A percentile compares a stretch with the other conserved stretches of the same genome.
Conservation (phyloP, 1,140 invertebrate species). For the Amyelois transitella region DNA sequence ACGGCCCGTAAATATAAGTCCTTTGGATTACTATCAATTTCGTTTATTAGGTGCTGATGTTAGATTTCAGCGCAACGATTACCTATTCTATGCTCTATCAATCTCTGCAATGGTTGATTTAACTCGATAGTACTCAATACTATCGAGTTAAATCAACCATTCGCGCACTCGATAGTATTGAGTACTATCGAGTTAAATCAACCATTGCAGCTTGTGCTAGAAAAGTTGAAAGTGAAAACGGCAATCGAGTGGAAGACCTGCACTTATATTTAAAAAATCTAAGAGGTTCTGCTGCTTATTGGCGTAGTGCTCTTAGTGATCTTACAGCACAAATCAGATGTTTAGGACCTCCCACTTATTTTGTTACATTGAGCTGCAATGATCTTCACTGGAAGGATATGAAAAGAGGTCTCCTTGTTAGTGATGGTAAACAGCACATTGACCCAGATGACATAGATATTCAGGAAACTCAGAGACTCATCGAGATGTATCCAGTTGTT, state of each 20-base stretch:
- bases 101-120: conserved; percentile 35
- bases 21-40: conserved; percentile 42
- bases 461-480: conserved; percentile 33
- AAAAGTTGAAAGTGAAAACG: conserved; percentile 34
- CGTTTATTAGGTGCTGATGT: conserved; percentile 36
- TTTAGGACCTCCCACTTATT: conserved; percentile 33
- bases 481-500: conserved; percentile 40
- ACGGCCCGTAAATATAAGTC: conserved; percentile 28
- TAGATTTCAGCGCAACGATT: conserved; percentile 45
- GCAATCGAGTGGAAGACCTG: conserved; percentile 32
- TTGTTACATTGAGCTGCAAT: conserved; percentile 50
- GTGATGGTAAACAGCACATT: conserved; percentile 31
- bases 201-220: conserved; percentile 34
- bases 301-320: conserved; percentile 27
- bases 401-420: conserved; percentile 36
- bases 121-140: conserved; percentile 43
- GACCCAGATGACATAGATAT: conserved; percentile 30
- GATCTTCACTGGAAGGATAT: conserved; percentile 43
- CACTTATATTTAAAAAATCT: conserved; percentile 40
- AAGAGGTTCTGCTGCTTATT: conserved; percentile 35
- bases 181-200: conserved; percentile 40
- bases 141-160: no score
- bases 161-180: no score
- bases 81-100: conserved; percentile 60
- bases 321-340: conserved; percentile 31